Conservation (phyloP, 2,113 vertebrate species). For the Hystrix cristata region DNA sequence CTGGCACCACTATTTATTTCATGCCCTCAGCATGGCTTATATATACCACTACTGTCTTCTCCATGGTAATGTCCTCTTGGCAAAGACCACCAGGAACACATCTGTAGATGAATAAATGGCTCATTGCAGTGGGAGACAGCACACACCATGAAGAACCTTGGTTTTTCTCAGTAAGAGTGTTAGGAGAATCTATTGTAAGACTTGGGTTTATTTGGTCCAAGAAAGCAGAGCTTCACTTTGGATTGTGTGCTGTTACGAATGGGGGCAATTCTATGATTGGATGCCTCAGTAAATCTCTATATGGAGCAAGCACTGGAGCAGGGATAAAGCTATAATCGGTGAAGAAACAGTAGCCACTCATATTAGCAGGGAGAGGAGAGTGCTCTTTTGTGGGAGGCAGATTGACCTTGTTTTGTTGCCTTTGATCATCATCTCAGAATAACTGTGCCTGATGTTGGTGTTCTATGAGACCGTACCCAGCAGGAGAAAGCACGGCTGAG, state of each 20-base stretch:
- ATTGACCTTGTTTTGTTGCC: conserved; percentile 35
- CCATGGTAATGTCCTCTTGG: background rate
- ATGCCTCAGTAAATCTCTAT: background rate
- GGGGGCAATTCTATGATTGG: background rate
- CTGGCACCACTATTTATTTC: background rate
- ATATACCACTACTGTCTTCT: background rate
- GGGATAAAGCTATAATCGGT: background rate
- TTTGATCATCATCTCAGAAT: conserved; percentile 23
- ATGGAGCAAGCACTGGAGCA: background rate
- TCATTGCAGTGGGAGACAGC: background rate
- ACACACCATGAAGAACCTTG: background rate
- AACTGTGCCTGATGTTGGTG: background rate
- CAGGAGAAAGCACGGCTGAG: background rate
- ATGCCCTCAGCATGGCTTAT: background rate
- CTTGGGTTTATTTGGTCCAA: background rate
- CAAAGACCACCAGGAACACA: background rate
- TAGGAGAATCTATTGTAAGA: background rate
- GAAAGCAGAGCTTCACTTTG: background rate
- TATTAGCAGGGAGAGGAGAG: background rate
- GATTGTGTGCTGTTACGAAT: background rate
- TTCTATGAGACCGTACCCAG: background rate
- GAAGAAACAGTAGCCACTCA: background rate
- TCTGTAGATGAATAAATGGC: background rate
- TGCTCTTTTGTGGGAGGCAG: background rate
- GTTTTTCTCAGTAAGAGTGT: background rate